Evolutionary conservation across 2,113 vertebrate genomes (phyloP), one percentile per base, ranked within the genome.

Genomic region (Trichechus manatus): DNA sequence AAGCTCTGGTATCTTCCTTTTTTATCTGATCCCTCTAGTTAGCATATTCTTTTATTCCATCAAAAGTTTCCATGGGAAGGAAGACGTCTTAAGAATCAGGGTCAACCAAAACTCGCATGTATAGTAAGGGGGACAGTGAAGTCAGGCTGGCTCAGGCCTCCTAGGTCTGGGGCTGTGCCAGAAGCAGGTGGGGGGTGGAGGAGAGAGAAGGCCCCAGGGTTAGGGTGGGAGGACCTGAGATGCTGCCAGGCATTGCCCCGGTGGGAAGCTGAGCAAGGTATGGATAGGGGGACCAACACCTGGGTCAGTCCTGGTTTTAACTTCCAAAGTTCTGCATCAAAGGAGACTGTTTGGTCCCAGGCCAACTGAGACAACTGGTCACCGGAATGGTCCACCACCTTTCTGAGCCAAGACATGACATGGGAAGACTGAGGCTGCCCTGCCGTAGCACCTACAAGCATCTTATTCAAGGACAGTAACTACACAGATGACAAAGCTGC

Each of bases 121-220:
- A 4, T 14, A 2, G 1, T 4, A 1, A 33, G 10, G 33, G 78
- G 9, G 3, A 9, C 1, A 0, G 1, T 0, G 4, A 1, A 2
- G 2, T 1, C 1, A 0, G 29, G 42, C 0, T 2, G 14, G 0
- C 0, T 2, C 5, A 2, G 1, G 2, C 29, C 3, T 13, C 44
- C 6, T 0, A 39, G 25, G 29, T 44, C 50, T 25, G 0, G 0
- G 42, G 36, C n/a, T 53, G 1, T 8, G 22, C 31, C 27, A 33
- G 31, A 39, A 68, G 44, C 23, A 44, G 5, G 3, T 5, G 8
- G 14, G 4, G 2, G 9, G 27, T 31, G 7, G 11, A 4, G 56
- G 53, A 27, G 25, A 20, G 2, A 9, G 33, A 20, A 5, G 61
- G 14, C 7, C 19, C 61, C 0, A 36, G 29, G 36, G 39, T 5